Evolutionary conservation across 2,113 vertebrate species (phyloP), one percentile per base, ranked within the genome.

Genomic region (Hiodon alosoides): DNA sequence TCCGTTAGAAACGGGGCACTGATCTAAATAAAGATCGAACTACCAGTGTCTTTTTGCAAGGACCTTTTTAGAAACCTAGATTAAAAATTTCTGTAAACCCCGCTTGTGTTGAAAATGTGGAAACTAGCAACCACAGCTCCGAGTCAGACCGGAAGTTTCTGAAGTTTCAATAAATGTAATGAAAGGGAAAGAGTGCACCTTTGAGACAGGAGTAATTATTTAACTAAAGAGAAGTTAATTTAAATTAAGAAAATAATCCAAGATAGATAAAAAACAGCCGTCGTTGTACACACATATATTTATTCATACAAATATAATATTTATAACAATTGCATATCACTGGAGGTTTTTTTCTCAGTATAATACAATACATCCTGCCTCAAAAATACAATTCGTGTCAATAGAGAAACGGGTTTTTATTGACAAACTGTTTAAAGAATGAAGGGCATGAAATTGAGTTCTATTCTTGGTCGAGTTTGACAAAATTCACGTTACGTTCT

Each of bases 281-380:
- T 79, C 80, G 86, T 81, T 87, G 83, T 85, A 86, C 85, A 91
- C 90, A 90, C 85, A 92, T 86, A 83, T 83, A 88, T 91, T 91
- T 92, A 91, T 92, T 91, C 88, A 88, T 91, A 92, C 90, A 92
- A 91, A 92, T 92, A 92, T 92, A 92, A 81, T 90, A 90, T 90
- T 86, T 91, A 91, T 91, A 87, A 91, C 90, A 91, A 91, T 91
- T 92, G 90, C 90, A 91, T 92, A 91, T 91, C 81, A 90, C 89
- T 83, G 84, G 31, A 31, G 31, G 79, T 83, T 81, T 68, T 73
- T 78, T 83, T 69, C 4, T 80, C 80, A 85, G 83, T 78, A 85
- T 55, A 85, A 71, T 85, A 84, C 85, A 86, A 81, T 85, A 86
- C 85, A 79, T 84, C 81, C 82, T 83, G 81, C 82, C 81, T 86